Evolutionary conservation across 2,888 invertebrate species (phyloP).

Genomic region (Dexiosoma caninum): DNA sequence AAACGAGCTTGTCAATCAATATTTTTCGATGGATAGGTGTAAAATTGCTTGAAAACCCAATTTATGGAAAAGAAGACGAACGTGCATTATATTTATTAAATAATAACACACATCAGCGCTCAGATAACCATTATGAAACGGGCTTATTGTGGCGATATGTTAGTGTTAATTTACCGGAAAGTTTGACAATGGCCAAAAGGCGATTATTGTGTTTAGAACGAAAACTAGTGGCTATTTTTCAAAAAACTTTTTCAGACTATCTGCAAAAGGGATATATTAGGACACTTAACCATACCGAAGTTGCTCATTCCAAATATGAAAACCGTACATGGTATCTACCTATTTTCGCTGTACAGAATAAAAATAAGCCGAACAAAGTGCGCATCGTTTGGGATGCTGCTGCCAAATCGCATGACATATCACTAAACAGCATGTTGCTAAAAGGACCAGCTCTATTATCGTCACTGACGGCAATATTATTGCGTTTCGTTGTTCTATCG

Average conservation of each 20-base stretch:
- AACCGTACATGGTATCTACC: slow-evolving; percentile 65
- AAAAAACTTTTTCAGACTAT: neutral
- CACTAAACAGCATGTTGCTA: slow-evolving; percentile 68
- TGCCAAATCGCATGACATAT: slow-evolving; percentile 63
- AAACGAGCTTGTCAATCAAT: slow-evolving; percentile 5
- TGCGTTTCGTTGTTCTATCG: too few species aligned
- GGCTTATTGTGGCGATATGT: neutral
- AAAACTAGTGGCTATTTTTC: neutral
- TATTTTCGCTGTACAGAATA: slow-evolving; percentile 65
- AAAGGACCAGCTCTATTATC: slow-evolving; percentile 70
- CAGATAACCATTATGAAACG: neutral
- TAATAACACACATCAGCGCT: neutral
- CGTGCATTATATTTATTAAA: neutral
- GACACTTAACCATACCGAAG: neutral
- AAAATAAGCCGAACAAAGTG: slow-evolving; percentile 67
- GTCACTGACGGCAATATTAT: slow-evolving; percentile 70
- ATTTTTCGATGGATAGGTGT: slow-evolving; percentile 2
- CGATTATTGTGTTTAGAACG: slow-evolving; percentile 7
- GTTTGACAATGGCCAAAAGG: slow-evolving; percentile 4
- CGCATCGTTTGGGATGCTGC: slow-evolving; percentile 57
- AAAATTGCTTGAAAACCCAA: neutral
- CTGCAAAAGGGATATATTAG: neutral
- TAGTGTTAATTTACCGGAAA: neutral
- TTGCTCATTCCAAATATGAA: neutral
- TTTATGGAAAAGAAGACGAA: slow-evolving; percentile 2